A percentile compares a stretch with the other conserved stretches of the same genome.
These are phyloP conservation scores for Hydrotaea cyrtoneurina DNA, from an alignment of 2,888 invertebrate species.

Conservation along the genomic window DNA sequence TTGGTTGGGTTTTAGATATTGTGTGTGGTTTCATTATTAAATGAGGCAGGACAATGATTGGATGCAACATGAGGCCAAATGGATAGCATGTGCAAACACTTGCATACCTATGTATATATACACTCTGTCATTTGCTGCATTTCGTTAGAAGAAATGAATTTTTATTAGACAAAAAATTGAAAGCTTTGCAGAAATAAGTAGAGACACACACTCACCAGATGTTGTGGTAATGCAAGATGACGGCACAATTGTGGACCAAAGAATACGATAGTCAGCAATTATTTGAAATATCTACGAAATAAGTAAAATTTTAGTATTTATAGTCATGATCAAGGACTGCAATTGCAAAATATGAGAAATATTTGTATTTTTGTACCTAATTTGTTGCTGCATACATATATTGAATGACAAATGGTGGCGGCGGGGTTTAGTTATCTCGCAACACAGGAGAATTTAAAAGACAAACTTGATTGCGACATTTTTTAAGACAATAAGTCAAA, in stretches of 20 bases:
- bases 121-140: not conserved
- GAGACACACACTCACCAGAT: too few species aligned
- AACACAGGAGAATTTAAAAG: too few species aligned
- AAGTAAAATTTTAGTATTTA: not conserved
- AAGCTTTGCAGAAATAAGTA: not conserved
- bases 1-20: slow-evolving; percentile 7
- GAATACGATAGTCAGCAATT: too few species aligned
- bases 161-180: not conserved
- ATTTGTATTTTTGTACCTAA: too few species aligned
- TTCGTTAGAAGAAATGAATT: not conserved
- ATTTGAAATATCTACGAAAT: too few species aligned
- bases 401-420: too few species aligned
- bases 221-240: not conserved
- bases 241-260: too few species aligned
- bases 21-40: slow-evolving; percentile 26
- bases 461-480: too few species aligned
- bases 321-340: not conserved
- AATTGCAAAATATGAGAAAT: not conserved
- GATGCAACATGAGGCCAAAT: slow-evolving; percentile 3
- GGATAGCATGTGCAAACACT: not conserved
- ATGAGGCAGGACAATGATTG: slow-evolving; percentile 16
- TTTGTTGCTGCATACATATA: too few species aligned
- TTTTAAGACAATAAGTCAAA: too few species aligned
- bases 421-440: too few species aligned
- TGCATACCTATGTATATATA: not conserved